These are phyloP conservation scores for Eonycteris spelaea DNA, from an alignment of 2,113 vertebrate species.

Conservation along the genomic window DNA sequence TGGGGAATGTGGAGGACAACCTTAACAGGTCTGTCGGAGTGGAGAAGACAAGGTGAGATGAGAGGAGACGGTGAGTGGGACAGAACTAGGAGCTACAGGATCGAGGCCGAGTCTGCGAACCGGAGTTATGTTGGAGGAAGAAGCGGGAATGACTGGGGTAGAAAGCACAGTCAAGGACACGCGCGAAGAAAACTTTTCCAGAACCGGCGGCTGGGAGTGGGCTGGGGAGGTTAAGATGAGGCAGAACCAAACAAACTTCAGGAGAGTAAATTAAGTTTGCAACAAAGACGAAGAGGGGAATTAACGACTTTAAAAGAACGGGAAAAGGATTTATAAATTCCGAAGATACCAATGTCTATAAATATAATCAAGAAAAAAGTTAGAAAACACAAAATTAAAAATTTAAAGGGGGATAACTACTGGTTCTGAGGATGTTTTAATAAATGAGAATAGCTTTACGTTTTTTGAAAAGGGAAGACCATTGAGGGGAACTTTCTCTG, in stretches of 20 bases:
- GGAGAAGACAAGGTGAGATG: neutral
- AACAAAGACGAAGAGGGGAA: slow-evolving; percentile 26
- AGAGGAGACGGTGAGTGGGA: neutral
- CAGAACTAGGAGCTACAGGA: neutral
- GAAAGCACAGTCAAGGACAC: neutral
- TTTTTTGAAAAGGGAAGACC: neutral
- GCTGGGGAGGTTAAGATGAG: neutral
- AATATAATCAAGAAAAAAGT: slow-evolving; percentile 11
- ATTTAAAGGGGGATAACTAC: neutral
- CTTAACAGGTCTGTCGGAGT: neutral
- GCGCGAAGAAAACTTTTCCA: neutral
- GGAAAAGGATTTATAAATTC: neutral
- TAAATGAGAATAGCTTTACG: neutral
- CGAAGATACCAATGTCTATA: neutral
- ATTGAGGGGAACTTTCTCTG: neutral
- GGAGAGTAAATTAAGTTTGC: neutral
- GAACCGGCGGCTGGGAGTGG: neutral
- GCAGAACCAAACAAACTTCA: slow-evolving; percentile 8
- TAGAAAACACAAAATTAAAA: slow-evolving; percentile 23
- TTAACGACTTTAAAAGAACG: neutral
- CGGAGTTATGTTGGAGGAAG: neutral
- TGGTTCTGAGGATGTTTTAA: neutral
- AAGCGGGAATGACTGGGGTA: neutral
- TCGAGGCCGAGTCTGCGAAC: neutral
- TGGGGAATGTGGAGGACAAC: neutral